Percentiles rank a stretch among this genome's conserved stretches.
phyloP scores from a whole-genome alignment of 2,113 vertebrate genomes.

The Nanger granti region DNA sequence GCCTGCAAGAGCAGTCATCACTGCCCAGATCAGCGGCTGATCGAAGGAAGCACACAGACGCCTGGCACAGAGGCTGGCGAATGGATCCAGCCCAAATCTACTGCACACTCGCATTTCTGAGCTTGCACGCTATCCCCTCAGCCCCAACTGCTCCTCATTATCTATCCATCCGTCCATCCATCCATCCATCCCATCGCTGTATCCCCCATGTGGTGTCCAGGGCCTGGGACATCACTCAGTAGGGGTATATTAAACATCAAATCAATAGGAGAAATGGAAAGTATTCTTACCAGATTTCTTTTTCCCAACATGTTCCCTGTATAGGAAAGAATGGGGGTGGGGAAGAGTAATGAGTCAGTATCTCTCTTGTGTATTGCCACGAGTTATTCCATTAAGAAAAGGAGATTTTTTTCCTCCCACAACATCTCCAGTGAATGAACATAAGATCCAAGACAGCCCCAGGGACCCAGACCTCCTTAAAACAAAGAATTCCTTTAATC shows the following conservation, averaged over 20 bases:
- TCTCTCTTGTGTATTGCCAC: not conserved
- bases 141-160: fast-evolving
- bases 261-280: not conserved
- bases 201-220: not conserved
- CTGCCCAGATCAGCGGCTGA: not conserved
- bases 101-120: fast-evolving
- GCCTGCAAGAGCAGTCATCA: not conserved
- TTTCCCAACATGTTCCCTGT: conserved; percentile 92
- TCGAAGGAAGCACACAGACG: not conserved
- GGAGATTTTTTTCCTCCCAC: not conserved
- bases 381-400: not conserved
- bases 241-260: not conserved
- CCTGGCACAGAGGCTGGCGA: not conserved
- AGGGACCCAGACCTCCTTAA: not conserved
- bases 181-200: not conserved
- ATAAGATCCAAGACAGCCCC: not conserved
- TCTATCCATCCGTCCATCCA: not conserved
- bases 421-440: not conserved
- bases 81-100: fast-evolving
- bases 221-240: not conserved
- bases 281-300: conserved; percentile 92
- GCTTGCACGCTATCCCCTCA: fast-evolving
- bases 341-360: conserved; percentile 21
- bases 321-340: conserved; percentile 68
- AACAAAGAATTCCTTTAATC: not conserved